A percentile compares a stretch with the other conserved stretches of the same genome.
phyloP scores from a whole-genome alignment of 2,888 invertebrate species.

The Drosophila picticornis region DNA sequence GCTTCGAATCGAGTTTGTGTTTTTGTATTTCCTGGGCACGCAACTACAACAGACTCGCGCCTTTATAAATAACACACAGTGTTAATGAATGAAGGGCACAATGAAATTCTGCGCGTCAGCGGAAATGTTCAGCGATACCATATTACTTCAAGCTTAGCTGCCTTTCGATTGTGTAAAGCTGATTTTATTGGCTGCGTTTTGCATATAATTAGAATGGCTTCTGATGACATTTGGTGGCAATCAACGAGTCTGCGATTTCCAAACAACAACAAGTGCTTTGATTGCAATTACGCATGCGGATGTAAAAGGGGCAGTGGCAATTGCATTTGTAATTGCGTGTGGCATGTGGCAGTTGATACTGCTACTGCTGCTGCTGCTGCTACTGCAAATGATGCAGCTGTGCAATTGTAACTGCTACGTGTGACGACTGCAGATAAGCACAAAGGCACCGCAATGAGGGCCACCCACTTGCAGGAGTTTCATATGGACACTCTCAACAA shows the following conservation, averaged over 20 bases:
- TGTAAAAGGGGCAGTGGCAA: constrained; percentile 1
- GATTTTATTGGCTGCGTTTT: constrained; percentile 53
- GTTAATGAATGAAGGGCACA: constrained; percentile 50
- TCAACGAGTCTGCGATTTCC: constrained; percentile 58
- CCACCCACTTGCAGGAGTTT: constrained; percentile 23
- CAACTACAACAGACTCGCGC: neutral
- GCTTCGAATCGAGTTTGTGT: neutral
- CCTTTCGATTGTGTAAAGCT: constrained; percentile 12
- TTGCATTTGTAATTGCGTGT: constrained; percentile 12
- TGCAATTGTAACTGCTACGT: constrained; percentile 57
- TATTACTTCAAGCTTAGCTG: constrained; percentile 1
- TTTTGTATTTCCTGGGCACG: constrained; percentile 17
- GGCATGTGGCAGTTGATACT: constrained; percentile 4
- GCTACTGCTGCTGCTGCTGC: constrained; percentile 42
- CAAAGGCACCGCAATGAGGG: constrained; percentile 38
- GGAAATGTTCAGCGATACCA: constrained; percentile 27
- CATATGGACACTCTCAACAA: constrained; percentile 1
- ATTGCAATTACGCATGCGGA: constrained; percentile 68
- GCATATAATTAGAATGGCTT: constrained; percentile 52
- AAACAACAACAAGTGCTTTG: constrained; percentile 72
- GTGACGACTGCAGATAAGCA: constrained; percentile 67
- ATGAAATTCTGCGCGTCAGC: constrained; percentile 30
- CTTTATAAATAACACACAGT: constrained; percentile 18
- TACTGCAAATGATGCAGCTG: constrained; percentile 23
- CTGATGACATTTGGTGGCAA: constrained; percentile 48